Evolutionary conservation across 2,113 vertebrate species (phyloP), one percentile per base, ranked within the genome.

Genomic region (Cyanoderma ruficeps): DNA sequence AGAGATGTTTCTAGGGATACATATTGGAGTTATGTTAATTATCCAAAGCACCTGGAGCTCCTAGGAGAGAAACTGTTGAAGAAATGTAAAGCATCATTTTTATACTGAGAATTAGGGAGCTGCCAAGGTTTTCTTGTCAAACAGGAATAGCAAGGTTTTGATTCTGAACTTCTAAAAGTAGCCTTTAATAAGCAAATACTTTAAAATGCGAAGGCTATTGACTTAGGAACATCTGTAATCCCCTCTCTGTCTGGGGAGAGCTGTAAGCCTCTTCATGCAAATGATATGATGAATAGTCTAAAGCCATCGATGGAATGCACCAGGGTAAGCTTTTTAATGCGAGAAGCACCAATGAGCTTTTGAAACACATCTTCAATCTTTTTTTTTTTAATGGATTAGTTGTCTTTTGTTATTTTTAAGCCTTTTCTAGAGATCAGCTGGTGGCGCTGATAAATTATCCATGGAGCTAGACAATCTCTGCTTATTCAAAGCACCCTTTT

Each of bases 401-500:
- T 72, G 76, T 60, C 94, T 91, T 96, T 96, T 96, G 91, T 96
- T 90, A 85, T 89, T 92, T 93, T 79, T 72, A 95, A 96, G 87
- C 87, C 83, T 92, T 97, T 96, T 92, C 91, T 94, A 55, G 75
- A 90, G 85, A 94, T 96, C 93, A 94, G 94, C 94, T 96, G 94
- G 94, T 94, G 94, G 80, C 95, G 93, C 83, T 94, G 95, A 96
- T 97, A 97, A 96, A 95, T 97, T 96, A 94, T 95, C 91, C 94
- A 94, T 90, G 78, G 89, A 93, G 90, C 87, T 84, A 91, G 81
- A 95, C 90, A 95, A 77, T 94, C 79, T 95, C 91, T 90, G 74
- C 68, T 95, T 96, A 96, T 94, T 96, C 92, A 89, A 94, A 83
- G 63, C 80, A 69, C 78, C 25, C n/a, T 83, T 90, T 92, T 94